Base-by-base conservation (phyloP, 1,140 invertebrate species). In the Calephelis nemesis region DNA sequence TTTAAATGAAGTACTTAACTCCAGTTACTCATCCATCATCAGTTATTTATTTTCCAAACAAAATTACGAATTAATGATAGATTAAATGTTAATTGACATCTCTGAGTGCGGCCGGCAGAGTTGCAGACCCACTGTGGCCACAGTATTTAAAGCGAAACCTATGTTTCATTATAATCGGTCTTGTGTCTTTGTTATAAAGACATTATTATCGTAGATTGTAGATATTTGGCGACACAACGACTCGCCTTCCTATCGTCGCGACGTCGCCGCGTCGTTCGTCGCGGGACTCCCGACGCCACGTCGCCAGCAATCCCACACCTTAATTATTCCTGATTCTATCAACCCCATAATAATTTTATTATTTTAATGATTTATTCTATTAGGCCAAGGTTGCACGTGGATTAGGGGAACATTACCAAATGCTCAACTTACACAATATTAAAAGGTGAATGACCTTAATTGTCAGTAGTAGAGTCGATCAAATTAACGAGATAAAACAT, bases 291-390 rank as follows among this genome's bases (percentile, higher is more conserved):
- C 49, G 50, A 39, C 58, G 54, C 67, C 63, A 30, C 13, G 64
- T 42, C 64, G 64, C 49, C 40, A n/a, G 0, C 0, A 65, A n/a
- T 8, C 62, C 19, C 40, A n/a, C 47, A 47, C 67, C 63, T 54
- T 66, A 70, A 68, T 70, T 69, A 74, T 69, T 74, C 66, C 67
- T 71, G 69, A 74, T 71, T 54, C 47, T 58, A 74, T 74, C 72
- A 65, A 60, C 63, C 54, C n/a, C 47, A 45, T 62, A 50, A 47
- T 12, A 58, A 68, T 30, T 64, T 48, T 50, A 40, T 54, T 54
- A 52, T 65, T 65, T 58, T 65, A 63, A 65, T 62, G 58, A 68
- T 19, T 65, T 65, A 47, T 62, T 60, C 62, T 68, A 52, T 66
- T 68, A 54, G 72, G 69, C 54, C 72, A 71, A 74, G 69, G 66